phyloP scores from a whole-genome alignment of 1,140 invertebrate species.

The Rhysida immarginata region DNA sequence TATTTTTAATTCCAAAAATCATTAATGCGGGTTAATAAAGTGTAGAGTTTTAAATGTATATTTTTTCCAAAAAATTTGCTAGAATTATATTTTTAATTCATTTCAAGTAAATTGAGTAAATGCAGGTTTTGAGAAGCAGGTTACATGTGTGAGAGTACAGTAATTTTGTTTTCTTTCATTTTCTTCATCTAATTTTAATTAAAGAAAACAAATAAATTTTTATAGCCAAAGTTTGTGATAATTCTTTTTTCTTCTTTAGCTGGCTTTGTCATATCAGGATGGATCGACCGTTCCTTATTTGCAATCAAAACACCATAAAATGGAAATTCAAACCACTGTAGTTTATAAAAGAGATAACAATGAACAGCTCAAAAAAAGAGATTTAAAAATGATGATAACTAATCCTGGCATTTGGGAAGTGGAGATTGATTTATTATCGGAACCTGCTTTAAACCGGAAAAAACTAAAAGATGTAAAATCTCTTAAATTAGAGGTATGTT shows the following conservation, averaged over 20 bases:
- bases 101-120: too few species aligned
- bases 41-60: too few species aligned
- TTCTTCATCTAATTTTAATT: too few species aligned
- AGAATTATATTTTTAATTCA: too few species aligned
- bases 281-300: constrained; percentile 45
- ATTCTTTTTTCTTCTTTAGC: constrained; percentile 30
- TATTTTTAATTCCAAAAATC: too few species aligned
- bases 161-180: too few species aligned
- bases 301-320: constrained; percentile 38
- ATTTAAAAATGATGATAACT: constrained; percentile 39
- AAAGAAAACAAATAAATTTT: too few species aligned
- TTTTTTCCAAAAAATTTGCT: too few species aligned
- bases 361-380: constrained; percentile 36
- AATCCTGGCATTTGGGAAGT: constrained; percentile 54
- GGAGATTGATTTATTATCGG: constrained; percentile 48
- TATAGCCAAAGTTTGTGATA: too few species aligned
- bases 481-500: constrained; percentile 14
- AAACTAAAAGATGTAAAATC: constrained; percentile 15
- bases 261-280: constrained; percentile 60
- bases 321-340: constrained; percentile 24
- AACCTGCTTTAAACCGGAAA: constrained; percentile 4
- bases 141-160: too few species aligned
- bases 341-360: constrained; percentile 35
- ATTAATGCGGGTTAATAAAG: too few species aligned
- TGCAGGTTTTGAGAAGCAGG: too few species aligned